Conservation (phyloP, 1,140 invertebrate species). For the Eupeodes corollae region DNA sequence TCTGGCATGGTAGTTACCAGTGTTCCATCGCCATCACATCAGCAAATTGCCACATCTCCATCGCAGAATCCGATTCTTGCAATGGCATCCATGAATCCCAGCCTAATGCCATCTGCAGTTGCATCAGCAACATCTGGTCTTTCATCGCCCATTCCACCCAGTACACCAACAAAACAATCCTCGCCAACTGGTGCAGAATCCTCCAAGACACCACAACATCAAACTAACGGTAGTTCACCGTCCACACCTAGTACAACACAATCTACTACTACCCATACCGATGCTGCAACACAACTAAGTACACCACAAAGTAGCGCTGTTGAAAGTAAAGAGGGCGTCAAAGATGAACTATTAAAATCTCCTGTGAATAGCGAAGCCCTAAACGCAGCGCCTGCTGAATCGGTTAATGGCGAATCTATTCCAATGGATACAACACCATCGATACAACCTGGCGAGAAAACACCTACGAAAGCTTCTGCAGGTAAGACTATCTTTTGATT, state of each 20-base stretch:
- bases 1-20: slow-evolving; percentile 1
- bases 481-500: not conserved
- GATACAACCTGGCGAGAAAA: too few species aligned
- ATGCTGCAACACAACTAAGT: slow-evolving; percentile 37
- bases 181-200: not conserved
- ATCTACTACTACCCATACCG: slow-evolving; percentile 39
- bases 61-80: slow-evolving; percentile 32
- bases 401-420: too few species aligned
- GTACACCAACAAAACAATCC: not conserved
- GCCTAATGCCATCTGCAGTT: not conserved
- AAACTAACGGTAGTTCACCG: slow-evolving; percentile 17
- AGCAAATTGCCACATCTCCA: slow-evolving; percentile 13
- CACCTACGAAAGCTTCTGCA: too few species aligned
- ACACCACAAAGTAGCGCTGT: not conserved
- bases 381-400: too few species aligned
- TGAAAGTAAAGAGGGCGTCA: too few species aligned
- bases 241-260: slow-evolving; percentile 37
- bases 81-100: slow-evolving; percentile 31
- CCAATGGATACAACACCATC: not conserved
- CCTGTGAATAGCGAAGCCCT: too few species aligned
- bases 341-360: too few species aligned
- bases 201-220: slow-evolving; percentile 12
- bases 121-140: not conserved
- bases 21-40: slow-evolving; percentile 4
- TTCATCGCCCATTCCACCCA: too few species aligned